Evolutionary conservation across 2,797 vertebrate genomes (phyloP).

Genomic region (Gila robusta): DNA sequence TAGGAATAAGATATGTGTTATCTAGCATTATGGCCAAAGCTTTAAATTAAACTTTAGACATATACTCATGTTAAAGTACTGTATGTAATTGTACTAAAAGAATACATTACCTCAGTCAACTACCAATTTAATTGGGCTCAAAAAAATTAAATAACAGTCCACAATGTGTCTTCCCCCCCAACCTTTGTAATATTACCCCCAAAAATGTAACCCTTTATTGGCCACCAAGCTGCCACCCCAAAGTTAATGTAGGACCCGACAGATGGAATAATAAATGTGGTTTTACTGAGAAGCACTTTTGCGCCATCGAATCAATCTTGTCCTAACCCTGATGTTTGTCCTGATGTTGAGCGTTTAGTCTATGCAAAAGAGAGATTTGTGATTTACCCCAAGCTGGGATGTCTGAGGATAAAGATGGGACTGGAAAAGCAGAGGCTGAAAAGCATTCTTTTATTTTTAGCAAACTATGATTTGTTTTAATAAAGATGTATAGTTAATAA

Average conservation of each 20-base stretch:
- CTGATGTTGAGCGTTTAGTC: conserved; percentile 9
- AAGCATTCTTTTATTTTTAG: conserved; percentile 75
- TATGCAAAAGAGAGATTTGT: conserved; percentile 36
- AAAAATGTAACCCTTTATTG: neutral
- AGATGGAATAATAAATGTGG: neutral
- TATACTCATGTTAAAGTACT: neutral
- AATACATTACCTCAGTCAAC: neutral
- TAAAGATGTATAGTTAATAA: conserved; percentile 78
- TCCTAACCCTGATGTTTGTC: conserved; percentile 9
- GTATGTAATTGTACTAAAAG: neutral
- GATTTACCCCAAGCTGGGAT: neutral
- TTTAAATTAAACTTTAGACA: conserved; percentile 22
- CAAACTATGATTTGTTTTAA: conserved; percentile 77
- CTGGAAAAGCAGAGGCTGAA: conserved; percentile 48
- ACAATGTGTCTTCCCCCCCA: neutral
- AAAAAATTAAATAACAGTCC: neutral
- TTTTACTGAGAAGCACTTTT: conserved; percentile 13
- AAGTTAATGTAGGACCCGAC: neutral
- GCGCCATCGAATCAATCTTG: neutral
- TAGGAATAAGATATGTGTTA: conserved; percentile 39
- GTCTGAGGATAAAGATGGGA: neutral
- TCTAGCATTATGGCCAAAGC: conserved; percentile 44
- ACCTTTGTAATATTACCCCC: neutral
- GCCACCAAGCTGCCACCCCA: neutral
- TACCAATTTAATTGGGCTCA: neutral